Base-by-base conservation (phyloP, 1,140 invertebrate species). In the Uloborus diversus region DNA sequence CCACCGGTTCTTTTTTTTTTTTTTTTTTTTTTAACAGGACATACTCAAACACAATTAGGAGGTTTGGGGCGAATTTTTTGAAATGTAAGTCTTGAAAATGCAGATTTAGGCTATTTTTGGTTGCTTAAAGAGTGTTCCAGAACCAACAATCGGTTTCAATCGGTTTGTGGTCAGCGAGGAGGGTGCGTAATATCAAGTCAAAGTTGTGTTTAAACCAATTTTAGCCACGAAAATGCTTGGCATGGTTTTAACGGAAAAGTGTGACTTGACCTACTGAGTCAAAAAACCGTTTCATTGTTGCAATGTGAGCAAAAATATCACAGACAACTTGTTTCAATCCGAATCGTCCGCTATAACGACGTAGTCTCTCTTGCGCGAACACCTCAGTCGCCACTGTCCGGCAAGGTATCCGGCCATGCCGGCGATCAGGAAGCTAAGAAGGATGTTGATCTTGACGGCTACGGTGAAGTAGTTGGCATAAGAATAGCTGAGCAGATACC, bases 401-500 rank as follows among this genome's bases (percentile, higher is more conserved):
- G 64, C 35, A 3, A 75, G 27, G 20, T 75, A 75, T 1, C 71
- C 35, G 1, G 53, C 1, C 28, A 75, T 75, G 1, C 71, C 59
- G 4, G 47, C 35, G n/a, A 62, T 13, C 28, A 75, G 57, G 59
- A 64, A 75, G 20, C 23, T 17, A 1, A 75, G 37, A 2, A 75
- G 30, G 11, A 75, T 75, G 47, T 53, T 64, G 33, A 75, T 64
- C n/a, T 75, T 75, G 42, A 75, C 37, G 42, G 71, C 37, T 7
- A 75, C 59, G 1, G 71, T 25, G 25, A 78, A 66, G 73, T 78
- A 78, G 28, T 78, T 78, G 30, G 73, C 73, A 11, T 78, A 78
- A 11, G 73, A 78, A 33, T 78, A 78, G 14, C 73, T 65, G 4
- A 78, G 62, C 25, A 78, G 66, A 25, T 37, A n/a, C n/a, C n/a